Percentiles rank a stretch among this genome's conserved stretches.
These are phyloP conservation scores for Vimba vimba DNA, from an alignment of 2,113 vertebrate genomes.

Conservation along the genomic window DNA sequence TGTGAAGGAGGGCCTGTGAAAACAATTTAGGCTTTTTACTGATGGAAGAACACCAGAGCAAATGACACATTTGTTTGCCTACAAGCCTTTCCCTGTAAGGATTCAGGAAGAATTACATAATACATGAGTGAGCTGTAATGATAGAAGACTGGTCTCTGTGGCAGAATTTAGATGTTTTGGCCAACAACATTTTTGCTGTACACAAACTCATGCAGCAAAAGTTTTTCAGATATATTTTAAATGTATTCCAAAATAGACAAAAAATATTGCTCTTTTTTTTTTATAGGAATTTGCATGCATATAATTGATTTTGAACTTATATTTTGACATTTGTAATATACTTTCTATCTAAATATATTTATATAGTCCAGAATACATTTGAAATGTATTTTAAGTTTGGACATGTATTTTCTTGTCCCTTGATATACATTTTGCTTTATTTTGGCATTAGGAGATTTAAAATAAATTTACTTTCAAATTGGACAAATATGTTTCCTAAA, in stretches of 20 bases:
- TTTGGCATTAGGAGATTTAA: not conserved
- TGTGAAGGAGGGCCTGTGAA: slow-evolving; percentile 47
- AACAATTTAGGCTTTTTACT: slow-evolving; percentile 41
- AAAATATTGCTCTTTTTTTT: not conserved
- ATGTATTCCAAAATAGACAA: not conserved
- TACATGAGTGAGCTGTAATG: not conserved
- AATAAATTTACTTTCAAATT: not conserved
- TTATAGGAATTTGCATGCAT: too few relatives aligned
- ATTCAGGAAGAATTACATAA: slow-evolving; percentile 26
- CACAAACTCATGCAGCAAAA: not conserved
- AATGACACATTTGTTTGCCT: slow-evolving; percentile 36
- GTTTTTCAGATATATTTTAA: not conserved
- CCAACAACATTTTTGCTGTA: not conserved
- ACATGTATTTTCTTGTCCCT: not conserved
- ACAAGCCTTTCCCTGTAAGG: slow-evolving; percentile 7
- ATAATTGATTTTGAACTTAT: not conserved
- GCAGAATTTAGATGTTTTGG: not conserved
- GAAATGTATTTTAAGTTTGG: not conserved
- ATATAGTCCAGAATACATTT: not conserved
- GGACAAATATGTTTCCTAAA: not conserved
- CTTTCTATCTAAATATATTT: not conserved
- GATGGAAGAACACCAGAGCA: slow-evolving; percentile 38
- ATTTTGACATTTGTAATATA: not conserved
- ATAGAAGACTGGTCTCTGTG: not conserved
- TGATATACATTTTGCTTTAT: not conserved